phyloP scores from a whole-genome alignment of 2,797 vertebrate species.

The Leptatherina wallacei region DNA sequence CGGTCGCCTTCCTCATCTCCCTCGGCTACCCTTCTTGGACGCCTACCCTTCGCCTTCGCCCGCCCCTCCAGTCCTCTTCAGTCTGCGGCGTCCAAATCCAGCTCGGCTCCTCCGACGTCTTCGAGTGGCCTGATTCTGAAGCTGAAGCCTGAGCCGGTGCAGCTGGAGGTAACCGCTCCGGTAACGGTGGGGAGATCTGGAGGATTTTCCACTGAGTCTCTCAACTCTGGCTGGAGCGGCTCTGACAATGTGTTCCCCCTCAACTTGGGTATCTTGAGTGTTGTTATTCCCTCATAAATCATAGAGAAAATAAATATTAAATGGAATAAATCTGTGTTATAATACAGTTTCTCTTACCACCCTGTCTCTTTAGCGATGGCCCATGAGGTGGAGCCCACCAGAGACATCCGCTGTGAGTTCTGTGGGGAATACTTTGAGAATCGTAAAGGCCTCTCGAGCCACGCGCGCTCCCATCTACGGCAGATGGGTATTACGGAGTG shows the following conservation, averaged over 20 bases:
- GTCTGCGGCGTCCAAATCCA: constrained; percentile 84
- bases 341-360: constrained; percentile 4
- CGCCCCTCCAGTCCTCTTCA: constrained; percentile 72
- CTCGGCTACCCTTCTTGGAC: constrained; percentile 62
- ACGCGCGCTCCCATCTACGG: constrained; percentile 86
- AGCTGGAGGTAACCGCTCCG: constrained; percentile 86
- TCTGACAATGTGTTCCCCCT: constrained; percentile 87
- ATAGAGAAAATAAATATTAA: neutral
- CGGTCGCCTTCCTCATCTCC: constrained; percentile 79
- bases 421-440: constrained; percentile 88
- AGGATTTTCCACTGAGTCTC: constrained; percentile 63
- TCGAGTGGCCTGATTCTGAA: constrained; percentile 81
- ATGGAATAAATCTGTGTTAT: neutral
- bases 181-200: constrained; percentile 58
- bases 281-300: neutral
- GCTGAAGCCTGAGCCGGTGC: constrained; percentile 90
- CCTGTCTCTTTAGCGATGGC: constrained; percentile 77
- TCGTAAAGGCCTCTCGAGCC: constrained; percentile 87
- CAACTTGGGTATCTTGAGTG: constrained; percentile 86
- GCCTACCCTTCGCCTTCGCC: constrained; percentile 76
- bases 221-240: constrained; percentile 80
- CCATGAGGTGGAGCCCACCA: constrained; percentile 86
- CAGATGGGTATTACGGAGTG: constrained; percentile 88
- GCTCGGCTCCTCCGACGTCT: constrained; percentile 57
- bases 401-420: constrained; percentile 90